These are phyloP conservation scores for Marronus borbonicus DNA, from an alignment of 2,888 invertebrate genomes.

Conservation along the genomic window DNA sequence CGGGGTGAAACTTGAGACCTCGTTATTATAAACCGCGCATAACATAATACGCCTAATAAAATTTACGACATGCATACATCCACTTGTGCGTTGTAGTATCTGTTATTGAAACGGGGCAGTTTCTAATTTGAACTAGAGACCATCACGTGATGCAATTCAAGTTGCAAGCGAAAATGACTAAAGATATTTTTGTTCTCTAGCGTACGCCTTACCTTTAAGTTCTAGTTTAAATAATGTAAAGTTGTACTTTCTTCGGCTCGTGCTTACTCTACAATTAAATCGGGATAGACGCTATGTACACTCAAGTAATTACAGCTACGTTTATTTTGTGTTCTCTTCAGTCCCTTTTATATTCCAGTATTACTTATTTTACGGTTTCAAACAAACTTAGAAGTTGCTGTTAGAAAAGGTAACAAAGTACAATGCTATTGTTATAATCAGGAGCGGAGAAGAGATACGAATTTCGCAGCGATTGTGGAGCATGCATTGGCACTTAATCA, in stretches of 20 bases:
- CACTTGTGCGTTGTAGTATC: neutral
- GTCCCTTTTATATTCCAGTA: neutral
- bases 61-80: slow-evolving; percentile 19
- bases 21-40: slow-evolving; percentile 30
- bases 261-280: slow-evolving; percentile 7
- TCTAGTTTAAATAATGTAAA: slow-evolving; percentile 22
- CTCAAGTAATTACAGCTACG: slow-evolving; percentile 17
- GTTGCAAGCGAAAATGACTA: slow-evolving; percentile 16
- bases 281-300: slow-evolving; percentile 10
- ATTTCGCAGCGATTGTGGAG: too few species aligned
- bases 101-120: slow-evolving; percentile 13
- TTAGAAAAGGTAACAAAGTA: neutral
- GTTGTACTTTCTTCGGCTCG: slow-evolving; percentile 11
- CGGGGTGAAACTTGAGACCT: slow-evolving; percentile 28
- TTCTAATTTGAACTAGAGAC: slow-evolving; percentile 13
- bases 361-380: neutral
- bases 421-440: neutral
- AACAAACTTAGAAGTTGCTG: neutral
- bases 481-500: neutral
- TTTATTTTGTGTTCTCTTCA: neutral
- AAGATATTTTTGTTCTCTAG: slow-evolving; percentile 22
- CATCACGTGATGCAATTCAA: slow-evolving; percentile 2
- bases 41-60: slow-evolving; percentile 31
- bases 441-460: neutral
- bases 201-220: slow-evolving; percentile 19